Percentiles rank a stretch among this genome's conserved stretches.
phyloP scores from a whole-genome alignment of 2,888 invertebrate species.

The Caenorhabditis sp. region DNA sequence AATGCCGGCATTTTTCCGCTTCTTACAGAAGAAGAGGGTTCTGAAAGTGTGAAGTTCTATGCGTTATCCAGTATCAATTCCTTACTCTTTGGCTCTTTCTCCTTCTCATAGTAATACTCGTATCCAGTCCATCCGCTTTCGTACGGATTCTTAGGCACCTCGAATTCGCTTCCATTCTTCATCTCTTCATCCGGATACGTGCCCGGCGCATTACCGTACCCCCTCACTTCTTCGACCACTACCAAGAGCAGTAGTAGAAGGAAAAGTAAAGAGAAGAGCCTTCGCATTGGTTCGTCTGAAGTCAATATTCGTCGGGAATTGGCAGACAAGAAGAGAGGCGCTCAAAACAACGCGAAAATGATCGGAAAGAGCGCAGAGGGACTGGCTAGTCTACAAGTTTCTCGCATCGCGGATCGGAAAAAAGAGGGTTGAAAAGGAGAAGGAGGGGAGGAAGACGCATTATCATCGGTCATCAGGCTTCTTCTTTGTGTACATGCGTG shows the following conservation, averaged over 20 bases:
- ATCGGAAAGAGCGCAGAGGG: background rate
- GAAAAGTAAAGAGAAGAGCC: background rate
- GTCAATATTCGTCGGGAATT: background rate
- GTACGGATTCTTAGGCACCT: slow-evolving; percentile 46
- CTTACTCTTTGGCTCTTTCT: slow-evolving; percentile 36
- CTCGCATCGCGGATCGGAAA: slow-evolving; percentile 27
- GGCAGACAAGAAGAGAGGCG: background rate
- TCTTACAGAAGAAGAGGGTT: background rate
- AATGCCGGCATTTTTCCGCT: slow-evolving; percentile 40
- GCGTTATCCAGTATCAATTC: background rate
- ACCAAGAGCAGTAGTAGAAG: slow-evolving; percentile 11
- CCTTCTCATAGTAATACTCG: slow-evolving; percentile 55
- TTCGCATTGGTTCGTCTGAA: slow-evolving; percentile 16
- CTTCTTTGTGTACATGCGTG: background rate
- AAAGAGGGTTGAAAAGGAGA: background rate
- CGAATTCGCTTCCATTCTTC: slow-evolving; percentile 8
- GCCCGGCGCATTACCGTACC: slow-evolving; percentile 44
- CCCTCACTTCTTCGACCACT: too few species aligned
- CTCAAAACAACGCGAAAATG: slow-evolving; percentile 7
- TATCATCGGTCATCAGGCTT: slow-evolving; percentile 40
- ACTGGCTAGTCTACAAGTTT: slow-evolving; percentile 54
- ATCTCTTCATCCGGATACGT: slow-evolving; percentile 49
- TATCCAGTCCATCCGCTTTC: slow-evolving; percentile 51
- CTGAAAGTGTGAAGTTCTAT: background rate
- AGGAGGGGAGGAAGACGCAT: slow-evolving; percentile 8